Percentiles rank a stretch among this genome's conserved stretches.
phyloP scores from a whole-genome alignment of 2,888 invertebrate genomes.

The Abrostola tripartita region DNA sequence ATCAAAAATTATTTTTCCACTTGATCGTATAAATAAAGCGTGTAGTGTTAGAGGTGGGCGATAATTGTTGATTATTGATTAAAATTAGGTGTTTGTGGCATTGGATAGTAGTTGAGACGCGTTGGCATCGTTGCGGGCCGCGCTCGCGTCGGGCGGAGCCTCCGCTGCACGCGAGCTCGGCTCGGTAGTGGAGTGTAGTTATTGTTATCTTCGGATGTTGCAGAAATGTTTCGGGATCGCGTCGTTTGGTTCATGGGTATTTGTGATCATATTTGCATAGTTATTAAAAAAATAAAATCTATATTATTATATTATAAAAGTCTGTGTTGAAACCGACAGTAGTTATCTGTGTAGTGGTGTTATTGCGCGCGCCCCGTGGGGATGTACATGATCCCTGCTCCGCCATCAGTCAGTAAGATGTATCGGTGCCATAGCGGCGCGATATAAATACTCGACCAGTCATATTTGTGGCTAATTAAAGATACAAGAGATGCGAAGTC shows the following conservation, averaged over 20 bases:
- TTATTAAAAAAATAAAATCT: slow-evolving; percentile 81
- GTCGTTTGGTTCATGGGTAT: slow-evolving; percentile 85
- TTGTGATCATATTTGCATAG: slow-evolving; percentile 86
- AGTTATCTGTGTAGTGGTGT: slow-evolving; percentile 65
- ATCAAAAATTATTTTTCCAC: slow-evolving; percentile 88
- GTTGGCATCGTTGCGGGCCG: slow-evolving; percentile 43
- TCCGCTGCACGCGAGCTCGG: slow-evolving; percentile 25
- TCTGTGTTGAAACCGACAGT: slow-evolving; percentile 78
- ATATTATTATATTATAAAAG: slow-evolving; percentile 78
- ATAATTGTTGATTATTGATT: slow-evolving; percentile 88
- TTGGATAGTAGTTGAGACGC: slow-evolving; percentile 77
- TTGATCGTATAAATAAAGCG: slow-evolving; percentile 84
- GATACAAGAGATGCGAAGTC: slow-evolving; percentile 54
- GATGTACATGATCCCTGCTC: slow-evolving; percentile 26
- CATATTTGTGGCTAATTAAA: slow-evolving; percentile 69
- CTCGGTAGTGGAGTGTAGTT: slow-evolving; percentile 72
- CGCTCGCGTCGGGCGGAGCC: slow-evolving; percentile 17
- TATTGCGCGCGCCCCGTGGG: slow-evolving; percentile 54
- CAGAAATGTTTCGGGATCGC: slow-evolving; percentile 76
- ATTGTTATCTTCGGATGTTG: slow-evolving; percentile 77
- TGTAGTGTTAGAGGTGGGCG: slow-evolving; percentile 86
- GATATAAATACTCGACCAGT: slow-evolving; percentile 73
- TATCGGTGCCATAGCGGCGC: slow-evolving; percentile 55
- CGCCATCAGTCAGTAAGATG: slow-evolving; percentile 23
- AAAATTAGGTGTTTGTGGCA: slow-evolving; percentile 86